A percentile compares a stretch with the other conserved stretches of the same genome.
Evolutionary conservation across 2,797 vertebrate genomes (phyloP).

Genomic region (Euthynnus affinis): DNA sequence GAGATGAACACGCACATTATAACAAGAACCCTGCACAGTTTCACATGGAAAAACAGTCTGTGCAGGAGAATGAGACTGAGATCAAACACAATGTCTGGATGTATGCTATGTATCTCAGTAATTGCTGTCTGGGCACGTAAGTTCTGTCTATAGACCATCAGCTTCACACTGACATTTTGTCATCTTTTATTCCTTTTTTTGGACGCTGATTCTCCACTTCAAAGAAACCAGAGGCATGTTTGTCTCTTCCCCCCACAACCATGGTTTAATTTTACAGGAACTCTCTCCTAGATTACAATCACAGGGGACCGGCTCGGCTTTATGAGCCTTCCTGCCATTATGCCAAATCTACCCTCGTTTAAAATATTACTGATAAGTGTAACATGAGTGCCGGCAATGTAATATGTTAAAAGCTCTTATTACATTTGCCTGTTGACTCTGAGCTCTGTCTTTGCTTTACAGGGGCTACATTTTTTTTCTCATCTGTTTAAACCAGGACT

Average conservation of each 20-base stretch:
- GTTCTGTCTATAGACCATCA: slow-evolving; percentile 81
- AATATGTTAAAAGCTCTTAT: slow-evolving; percentile 80
- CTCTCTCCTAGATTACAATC: slow-evolving; percentile 83
- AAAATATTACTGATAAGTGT: slow-evolving; percentile 82
- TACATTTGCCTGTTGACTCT: slow-evolving; percentile 62
- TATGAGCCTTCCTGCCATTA: slow-evolving; percentile 80
- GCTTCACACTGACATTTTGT: slow-evolving; percentile 80
- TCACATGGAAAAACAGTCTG: slow-evolving; percentile 69
- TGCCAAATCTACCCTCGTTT: slow-evolving; percentile 74
- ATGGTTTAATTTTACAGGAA: slow-evolving; percentile 85
- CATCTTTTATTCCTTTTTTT: slow-evolving; percentile 83
- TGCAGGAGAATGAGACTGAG: slow-evolving; percentile 67
- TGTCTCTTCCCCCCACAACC: slow-evolving; percentile 48
- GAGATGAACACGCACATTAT: slow-evolving; percentile 54
- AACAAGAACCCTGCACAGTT: slow-evolving; percentile 57
- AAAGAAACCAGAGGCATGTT: slow-evolving; percentile 78
- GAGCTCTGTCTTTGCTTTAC: slow-evolving; percentile 49
- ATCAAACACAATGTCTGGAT: slow-evolving; percentile 80
- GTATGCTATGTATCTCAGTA: slow-evolving; percentile 76
- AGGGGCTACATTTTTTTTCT: slow-evolving; percentile 9
- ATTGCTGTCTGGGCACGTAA: slow-evolving; percentile 82
- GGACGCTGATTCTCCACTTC: slow-evolving; percentile 78
- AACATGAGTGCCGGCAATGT: slow-evolving; percentile 77
- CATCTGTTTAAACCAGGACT: slow-evolving; percentile 37
- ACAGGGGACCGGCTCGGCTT: slow-evolving; percentile 74